Conservation (phyloP, 2,113 vertebrate genomes). For the zebrafish (Danio rerio) region GRCz12tu NC_133189.1:43984501-43985000, state of each 20-base stretch:
- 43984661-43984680: background rate
- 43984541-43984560: conserved; percentile 14
- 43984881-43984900: conserved; percentile 3
- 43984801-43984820: conserved; percentile 27
- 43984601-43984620: background rate
- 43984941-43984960: background rate
- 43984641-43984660: no score
- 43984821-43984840: conserved; percentile 34
- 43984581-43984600: background rate
- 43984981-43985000: no score
- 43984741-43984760: conserved; percentile 35
- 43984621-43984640: no score
- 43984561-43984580: background rate
- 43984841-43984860: conserved; percentile 41
- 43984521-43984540: background rate
- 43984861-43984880: conserved; percentile 30
- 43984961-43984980: background rate
- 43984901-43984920: background rate
- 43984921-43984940: conserved; percentile 19
- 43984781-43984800: conserved; percentile 36
- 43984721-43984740: conserved; percentile 48
- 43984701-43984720: conserved; percentile 25
- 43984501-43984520: conserved; percentile 11
- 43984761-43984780: conserved; percentile 38
- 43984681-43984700: conserved; percentile 28